phyloP scores from a whole-genome alignment of 2,888 invertebrate species.

The Cosmia trapezina region DNA sequence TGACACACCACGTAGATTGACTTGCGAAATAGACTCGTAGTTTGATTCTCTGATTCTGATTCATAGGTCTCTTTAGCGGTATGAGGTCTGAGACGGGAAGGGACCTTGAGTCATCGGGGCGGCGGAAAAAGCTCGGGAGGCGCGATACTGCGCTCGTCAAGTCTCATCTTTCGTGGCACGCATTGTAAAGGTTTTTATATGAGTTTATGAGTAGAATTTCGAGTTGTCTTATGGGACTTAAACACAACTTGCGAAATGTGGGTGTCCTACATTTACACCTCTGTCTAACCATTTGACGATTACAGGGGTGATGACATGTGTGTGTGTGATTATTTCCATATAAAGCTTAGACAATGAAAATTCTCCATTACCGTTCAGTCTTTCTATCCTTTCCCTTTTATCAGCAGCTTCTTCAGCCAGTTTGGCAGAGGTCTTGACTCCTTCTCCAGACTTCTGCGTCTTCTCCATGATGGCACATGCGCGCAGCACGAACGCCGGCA shows the following conservation, averaged over 20 bases:
- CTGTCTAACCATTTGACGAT: not conserved
- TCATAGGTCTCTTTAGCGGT: no score
- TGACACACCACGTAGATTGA: no score
- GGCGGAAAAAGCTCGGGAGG: no score
- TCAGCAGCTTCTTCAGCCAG: slow-evolving; percentile 96
- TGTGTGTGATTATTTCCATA: not conserved
- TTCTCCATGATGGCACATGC: slow-evolving; percentile 98
- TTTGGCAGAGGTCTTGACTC: slow-evolving; percentile 95
- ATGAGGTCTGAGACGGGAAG: no score
- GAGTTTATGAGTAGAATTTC: not conserved
- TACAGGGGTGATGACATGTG: not conserved
- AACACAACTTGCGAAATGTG: not conserved
- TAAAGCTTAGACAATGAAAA: not conserved
- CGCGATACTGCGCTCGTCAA: no score
- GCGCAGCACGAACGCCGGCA: slow-evolving; percentile 96
- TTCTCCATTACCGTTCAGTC: slow-evolving; percentile 93
- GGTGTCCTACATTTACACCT: not conserved
- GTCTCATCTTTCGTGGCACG: no score
- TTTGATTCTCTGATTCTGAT: no score
- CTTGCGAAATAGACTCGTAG: no score
- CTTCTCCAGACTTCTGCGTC: slow-evolving; percentile 96
- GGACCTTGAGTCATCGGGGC: no score
- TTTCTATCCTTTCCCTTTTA: slow-evolving; percentile 95
- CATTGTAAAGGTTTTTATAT: not conserved
- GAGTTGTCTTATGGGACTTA: not conserved